Evolutionary conservation across 2,888 invertebrate genomes (phyloP).

Genomic region (Lucinisca nassula): DNA sequence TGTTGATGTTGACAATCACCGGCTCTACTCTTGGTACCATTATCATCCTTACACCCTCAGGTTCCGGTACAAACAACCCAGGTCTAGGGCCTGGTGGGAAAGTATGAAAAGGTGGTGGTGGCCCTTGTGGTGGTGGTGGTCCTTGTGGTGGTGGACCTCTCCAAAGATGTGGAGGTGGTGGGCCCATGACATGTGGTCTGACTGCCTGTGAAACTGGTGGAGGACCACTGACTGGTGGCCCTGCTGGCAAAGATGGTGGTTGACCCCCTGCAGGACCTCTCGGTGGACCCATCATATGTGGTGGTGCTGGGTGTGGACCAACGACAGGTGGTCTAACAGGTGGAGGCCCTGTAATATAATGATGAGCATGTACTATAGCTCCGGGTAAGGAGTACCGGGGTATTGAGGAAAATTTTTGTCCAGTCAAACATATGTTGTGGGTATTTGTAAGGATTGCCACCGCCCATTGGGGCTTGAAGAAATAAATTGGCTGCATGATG

Average conservation of each 20-base stretch:
- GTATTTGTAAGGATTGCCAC: too few species aligned
- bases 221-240: neutral
- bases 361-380: too few species aligned
- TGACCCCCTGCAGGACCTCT: neutral
- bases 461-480: too few species aligned
- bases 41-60: neutral
- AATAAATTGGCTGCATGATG: too few species aligned
- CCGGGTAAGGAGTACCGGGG: too few species aligned
- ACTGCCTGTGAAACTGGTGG: neutral
- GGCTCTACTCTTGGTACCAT: conserved; percentile 47
- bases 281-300: neutral
- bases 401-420: too few species aligned
- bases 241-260: neutral
- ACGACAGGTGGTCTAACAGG: neutral
- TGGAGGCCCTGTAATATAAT: neutral
- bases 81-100: neutral
- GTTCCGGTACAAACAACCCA: neutral
- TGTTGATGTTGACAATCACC: conserved; percentile 62
- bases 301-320: neutral
- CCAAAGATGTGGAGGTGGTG: conserved; percentile 4
- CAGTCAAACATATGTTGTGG: too few species aligned
- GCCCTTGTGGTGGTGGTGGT: neutral
- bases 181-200: conserved; percentile 4
- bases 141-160: neutral
- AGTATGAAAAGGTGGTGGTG: neutral